These are phyloP conservation scores for Hephaestus fuliginosus DNA, from an alignment of 2,797 vertebrate genomes.

Conservation along the genomic window DNA sequence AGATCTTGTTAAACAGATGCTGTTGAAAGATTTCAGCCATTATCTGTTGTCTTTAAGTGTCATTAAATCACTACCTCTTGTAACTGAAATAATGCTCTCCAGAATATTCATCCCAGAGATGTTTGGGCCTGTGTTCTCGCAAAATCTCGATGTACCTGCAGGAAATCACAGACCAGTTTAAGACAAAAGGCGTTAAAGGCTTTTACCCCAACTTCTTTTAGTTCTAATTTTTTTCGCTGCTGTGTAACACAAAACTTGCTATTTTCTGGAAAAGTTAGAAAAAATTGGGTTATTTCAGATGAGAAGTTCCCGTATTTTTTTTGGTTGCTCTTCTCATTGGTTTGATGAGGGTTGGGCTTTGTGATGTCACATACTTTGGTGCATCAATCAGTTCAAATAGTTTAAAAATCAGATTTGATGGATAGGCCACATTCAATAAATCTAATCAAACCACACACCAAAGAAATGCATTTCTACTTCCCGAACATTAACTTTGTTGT, in stretches of 20 bases:
- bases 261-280: neutral
- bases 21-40: neutral
- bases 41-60: neutral
- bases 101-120: slow-evolving; percentile 92
- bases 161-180: slow-evolving; percentile 36
- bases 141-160: slow-evolving; percentile 93
- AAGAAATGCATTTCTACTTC: neutral
- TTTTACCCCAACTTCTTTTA: too few relatives aligned
- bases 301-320: neutral
- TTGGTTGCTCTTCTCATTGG: too few relatives aligned
- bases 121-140: slow-evolving; percentile 91
- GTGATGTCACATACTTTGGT: neutral
- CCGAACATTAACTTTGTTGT: neutral
- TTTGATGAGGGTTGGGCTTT: neutral
- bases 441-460: neutral
- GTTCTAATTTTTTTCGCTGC: neutral
- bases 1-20: slow-evolving; percentile 14
- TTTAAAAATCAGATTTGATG: neutral
- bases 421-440: neutral
- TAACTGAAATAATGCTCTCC: slow-evolving; percentile 95
- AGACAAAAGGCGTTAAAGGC: neutral
- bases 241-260: neutral
- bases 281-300: neutral
- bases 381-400: neutral
- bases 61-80: slow-evolving; percentile 86